A percentile compares a stretch with the other conserved stretches of the same genome.
phyloP scores from a whole-genome alignment of 2,113 vertebrate species.

The Hippocampus mohnikei region DNA sequence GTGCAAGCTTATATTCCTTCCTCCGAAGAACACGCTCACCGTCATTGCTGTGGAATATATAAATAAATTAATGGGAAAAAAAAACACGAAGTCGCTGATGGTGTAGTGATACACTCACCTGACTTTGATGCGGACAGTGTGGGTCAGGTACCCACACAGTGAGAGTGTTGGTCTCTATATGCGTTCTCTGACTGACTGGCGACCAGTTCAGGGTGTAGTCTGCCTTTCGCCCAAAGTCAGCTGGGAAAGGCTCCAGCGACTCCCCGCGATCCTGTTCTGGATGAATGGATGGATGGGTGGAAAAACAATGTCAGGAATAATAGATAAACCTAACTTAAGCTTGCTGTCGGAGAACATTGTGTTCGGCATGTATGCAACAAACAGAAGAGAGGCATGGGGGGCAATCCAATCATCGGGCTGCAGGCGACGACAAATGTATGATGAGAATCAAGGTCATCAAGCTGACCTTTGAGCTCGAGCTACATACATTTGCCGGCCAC shows the following conservation, averaged over 20 bases:
- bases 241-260: too few species aligned
- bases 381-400: conserved; percentile 12
- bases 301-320: background rate
- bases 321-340: conserved; percentile 1
- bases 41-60: conserved; percentile 8
- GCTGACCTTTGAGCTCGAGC: conserved; percentile 39
- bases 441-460: conserved; percentile 33
- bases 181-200: too few species aligned
- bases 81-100: background rate
- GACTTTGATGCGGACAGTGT: too few species aligned
- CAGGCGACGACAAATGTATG: conserved; percentile 35
- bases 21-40: background rate
- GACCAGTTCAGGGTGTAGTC: too few species aligned
- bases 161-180: too few species aligned
- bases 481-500: conserved; percentile 46
- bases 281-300: background rate
- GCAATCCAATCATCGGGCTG: conserved; percentile 25
- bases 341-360: conserved; percentile 9
- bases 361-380: conserved; percentile 9
- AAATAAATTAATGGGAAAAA: conserved; percentile 11
- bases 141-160: too few species aligned
- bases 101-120: too few species aligned
- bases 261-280: too few species aligned
- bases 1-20: background rate
- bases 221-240: too few species aligned